Evolutionary conservation across 2,113 vertebrate genomes (phyloP), one percentile per base, ranked within the genome.

Genomic region (Marcusenius ussheri): DNA sequence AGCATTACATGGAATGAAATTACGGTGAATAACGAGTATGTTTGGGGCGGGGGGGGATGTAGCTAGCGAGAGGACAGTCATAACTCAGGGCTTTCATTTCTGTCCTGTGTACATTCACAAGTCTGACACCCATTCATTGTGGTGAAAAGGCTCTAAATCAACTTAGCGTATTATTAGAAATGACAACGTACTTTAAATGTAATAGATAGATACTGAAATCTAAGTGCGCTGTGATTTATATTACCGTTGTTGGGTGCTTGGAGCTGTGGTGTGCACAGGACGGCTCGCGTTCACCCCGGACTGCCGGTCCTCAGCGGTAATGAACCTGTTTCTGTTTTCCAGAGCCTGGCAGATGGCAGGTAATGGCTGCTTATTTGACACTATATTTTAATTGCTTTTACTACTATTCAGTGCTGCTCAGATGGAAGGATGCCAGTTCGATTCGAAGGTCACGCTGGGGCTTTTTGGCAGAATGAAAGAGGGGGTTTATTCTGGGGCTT

Each of bases 361-460:
- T 92, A 93, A 91, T 91, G 91, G 90, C 88, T 91, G 90, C 91
- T 93, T 93, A 92, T 93, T 93, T 93, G 90, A 93, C 92, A 91
- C 91, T 90, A 92, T 90, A 91, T 91, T 92, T 91, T 92, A 90
- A 92, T 92, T 92, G 90, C 90, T 89, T 87, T 91, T 88, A 91
- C 89, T 89, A 83, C 86, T 87, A 83, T 80, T 91, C 87, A 85
- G 46, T 80, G 70, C 89, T 87, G 70, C 90, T 87, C 80, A 87
- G 89, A 91, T 87, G 91, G 89, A 93, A 91, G 91, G 89, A 92
- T 92, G 87, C 84, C 83, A 88, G 90, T 91, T 88, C 58, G 89
- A 91, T 92, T 92, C 89, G 90, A 90, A 93, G 90, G 90, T 93
- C 91, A 91, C 74, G 83, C 90, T 77, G 83, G 87, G 90, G 91